Evolutionary conservation across 2,888 invertebrate genomes (phyloP).

Genomic region (Bibio marci): DNA sequence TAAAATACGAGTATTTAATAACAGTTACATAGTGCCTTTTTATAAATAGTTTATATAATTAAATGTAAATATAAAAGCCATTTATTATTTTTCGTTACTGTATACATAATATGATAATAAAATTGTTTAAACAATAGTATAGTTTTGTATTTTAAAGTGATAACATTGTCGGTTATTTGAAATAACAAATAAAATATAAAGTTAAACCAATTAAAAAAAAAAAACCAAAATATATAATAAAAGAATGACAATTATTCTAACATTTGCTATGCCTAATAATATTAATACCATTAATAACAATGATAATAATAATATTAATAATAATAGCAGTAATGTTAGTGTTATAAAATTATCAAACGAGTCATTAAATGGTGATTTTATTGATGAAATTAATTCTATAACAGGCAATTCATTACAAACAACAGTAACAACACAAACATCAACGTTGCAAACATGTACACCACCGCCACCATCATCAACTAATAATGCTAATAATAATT

Average conservation of each 20-base stretch:
- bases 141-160: background rate
- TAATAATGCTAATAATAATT: conserved; percentile 13
- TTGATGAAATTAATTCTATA: no score
- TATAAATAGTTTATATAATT: no score
- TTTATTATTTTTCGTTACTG: no score
- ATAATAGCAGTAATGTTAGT: conserved; percentile 1
- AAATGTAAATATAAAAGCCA: no score
- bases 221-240: background rate
- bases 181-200: background rate
- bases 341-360: background rate
- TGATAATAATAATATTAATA: conserved; percentile 7
- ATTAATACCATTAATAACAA: conserved; percentile 5
- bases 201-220: background rate
- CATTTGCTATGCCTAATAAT: background rate
- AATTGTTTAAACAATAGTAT: background rate
- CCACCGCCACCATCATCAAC: background rate
- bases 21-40: no score
- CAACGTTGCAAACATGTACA: background rate
- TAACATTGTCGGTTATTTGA: background rate
- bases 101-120: no score
- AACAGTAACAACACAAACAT: background rate
- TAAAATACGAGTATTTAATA: no score
- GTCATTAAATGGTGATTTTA: background rate
- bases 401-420: no score
- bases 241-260: background rate